Base-by-base conservation (phyloP, 1,140 invertebrate genomes). In the Aleiodes sp. region DNA sequence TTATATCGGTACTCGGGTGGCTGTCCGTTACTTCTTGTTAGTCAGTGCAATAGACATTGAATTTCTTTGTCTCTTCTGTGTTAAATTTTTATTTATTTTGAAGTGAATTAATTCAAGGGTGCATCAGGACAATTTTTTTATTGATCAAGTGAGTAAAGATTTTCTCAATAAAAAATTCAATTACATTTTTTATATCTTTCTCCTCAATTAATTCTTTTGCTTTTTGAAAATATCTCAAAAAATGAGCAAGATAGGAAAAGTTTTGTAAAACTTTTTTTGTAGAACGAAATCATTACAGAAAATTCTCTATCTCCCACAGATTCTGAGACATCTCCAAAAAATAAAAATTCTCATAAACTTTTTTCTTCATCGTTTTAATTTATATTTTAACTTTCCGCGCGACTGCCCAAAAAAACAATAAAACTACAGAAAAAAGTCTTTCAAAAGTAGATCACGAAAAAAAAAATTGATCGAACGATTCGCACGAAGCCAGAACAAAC, bases 391-490 rank as follows among this genome's bases (percentile, higher is more conserved):
- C 26, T 52, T 52, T 52, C 9, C 46, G 26, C 46, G 12, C 26
- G 46, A 52, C 19, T 24, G 21, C 16, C 1, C 46, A 52, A 63
- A 29, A 60, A 33, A 35, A 35, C n/a, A 12, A 19, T 63, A 39
- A 62, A 14, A 24, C 37, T 19, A 43, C 75, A 77, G 68, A 73
- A 75, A 71, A 66, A 75, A 76, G 70, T 75, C 73, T 72, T 75
- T 80, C 62, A 80, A 78, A 80, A 79, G 71, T 76, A 75, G 71
- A 76, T 75, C 70, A 73, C 68, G 74, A 77, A 75, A 79, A 80
- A 84, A 82, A 81, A 84, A 84, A 82, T 84, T 83, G 81, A 84
- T 84, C 79, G 80, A 33, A 76, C 82, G 78, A 84, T 82, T 83
- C 78, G 80, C 80, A 80, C 80, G 80, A 73, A 74, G 76, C 57